These are phyloP conservation scores for Hymenochirus boettgeri DNA, from an alignment of 2,113 vertebrate genomes.

Conservation along the genomic window DNA sequence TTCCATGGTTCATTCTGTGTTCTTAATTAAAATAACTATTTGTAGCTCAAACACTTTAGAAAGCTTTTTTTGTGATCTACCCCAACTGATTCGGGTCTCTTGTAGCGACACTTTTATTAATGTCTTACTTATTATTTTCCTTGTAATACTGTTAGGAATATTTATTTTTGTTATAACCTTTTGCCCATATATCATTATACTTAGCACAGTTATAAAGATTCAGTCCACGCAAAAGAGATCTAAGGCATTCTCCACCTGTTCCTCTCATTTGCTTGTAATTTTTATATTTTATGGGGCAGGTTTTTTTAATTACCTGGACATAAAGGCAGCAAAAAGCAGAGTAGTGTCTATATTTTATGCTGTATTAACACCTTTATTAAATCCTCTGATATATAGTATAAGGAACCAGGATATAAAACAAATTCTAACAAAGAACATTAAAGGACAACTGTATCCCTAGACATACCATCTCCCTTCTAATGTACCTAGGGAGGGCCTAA, in stretches of 20 bases:
- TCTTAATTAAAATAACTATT: constrained; percentile 35
- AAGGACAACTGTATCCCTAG: too few relatives aligned
- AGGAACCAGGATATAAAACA: constrained; percentile 41
- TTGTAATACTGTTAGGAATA: not conserved
- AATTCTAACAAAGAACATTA: not conserved
- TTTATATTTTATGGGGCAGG: constrained; percentile 49
- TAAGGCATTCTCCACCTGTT: constrained; percentile 53
- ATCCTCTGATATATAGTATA: constrained; percentile 52
- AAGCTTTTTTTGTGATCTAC: constrained; percentile 47
- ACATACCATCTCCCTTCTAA: too few relatives aligned
- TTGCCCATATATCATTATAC: constrained; percentile 46
- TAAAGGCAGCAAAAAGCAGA: constrained; percentile 45
- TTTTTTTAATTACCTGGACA: constrained; percentile 50
- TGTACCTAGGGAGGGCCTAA: too few relatives aligned
- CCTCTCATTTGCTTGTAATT: constrained; percentile 50
- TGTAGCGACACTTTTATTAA: constrained; percentile 40
- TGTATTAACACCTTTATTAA: constrained; percentile 47
- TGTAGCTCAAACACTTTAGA: constrained; percentile 33
- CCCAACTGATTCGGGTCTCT: constrained; percentile 42
- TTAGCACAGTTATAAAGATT: constrained; percentile 35
- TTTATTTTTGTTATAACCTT: constrained; percentile 17
- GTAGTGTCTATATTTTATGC: constrained; percentile 50
- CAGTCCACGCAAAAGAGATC: not conserved
- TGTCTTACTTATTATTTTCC: not conserved
- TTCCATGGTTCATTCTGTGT: constrained; percentile 19